phyloP scores from a whole-genome alignment of 2,888 invertebrate species.

The Trichogramma evanescens region DNA sequence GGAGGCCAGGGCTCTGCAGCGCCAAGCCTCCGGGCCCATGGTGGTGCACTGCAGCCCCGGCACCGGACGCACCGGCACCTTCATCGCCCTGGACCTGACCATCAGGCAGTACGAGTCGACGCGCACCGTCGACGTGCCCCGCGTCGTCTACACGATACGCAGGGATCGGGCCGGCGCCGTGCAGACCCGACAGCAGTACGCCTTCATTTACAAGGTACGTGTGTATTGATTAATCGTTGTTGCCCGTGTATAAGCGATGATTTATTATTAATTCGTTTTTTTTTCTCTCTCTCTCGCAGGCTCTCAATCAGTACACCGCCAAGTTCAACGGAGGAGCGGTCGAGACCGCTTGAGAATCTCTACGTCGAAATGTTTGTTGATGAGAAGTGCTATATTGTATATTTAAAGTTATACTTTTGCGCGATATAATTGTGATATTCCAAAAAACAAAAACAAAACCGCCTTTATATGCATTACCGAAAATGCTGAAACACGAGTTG shows the following conservation, averaged over 20 bases:
- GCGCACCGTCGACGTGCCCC: constrained; percentile 76
- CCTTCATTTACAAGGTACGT: constrained; percentile 82
- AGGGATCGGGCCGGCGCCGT: constrained; percentile 84
- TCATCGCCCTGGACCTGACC: constrained; percentile 79
- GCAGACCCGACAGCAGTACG: constrained; percentile 86
- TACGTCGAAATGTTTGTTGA: too few relatives aligned
- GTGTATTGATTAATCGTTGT: neutral
- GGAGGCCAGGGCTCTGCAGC: constrained; percentile 60
- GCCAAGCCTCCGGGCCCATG: constrained; percentile 60
- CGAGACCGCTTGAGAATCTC: constrained; percentile 51
- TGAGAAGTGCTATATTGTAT: too few relatives aligned
- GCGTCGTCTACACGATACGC: constrained; percentile 74
- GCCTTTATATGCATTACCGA: too few relatives aligned
- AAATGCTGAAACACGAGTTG: too few relatives aligned
- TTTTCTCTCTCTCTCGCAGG: constrained; percentile 51
- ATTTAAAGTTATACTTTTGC: too few relatives aligned
- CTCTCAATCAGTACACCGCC: constrained; percentile 75
- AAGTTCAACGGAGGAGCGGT: constrained; percentile 70
- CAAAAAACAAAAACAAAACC: too few relatives aligned
- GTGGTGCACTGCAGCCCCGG: constrained; percentile 83
- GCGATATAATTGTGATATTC: too few relatives aligned
- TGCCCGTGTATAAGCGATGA: neutral
- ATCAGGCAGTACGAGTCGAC: constrained; percentile 80
- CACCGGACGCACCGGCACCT: constrained; percentile 81
- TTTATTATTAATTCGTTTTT: neutral